These are phyloP conservation scores for Leptonema lineaticorne DNA, from an alignment of 1,140 invertebrate species.

Conservation along the genomic window DNA sequence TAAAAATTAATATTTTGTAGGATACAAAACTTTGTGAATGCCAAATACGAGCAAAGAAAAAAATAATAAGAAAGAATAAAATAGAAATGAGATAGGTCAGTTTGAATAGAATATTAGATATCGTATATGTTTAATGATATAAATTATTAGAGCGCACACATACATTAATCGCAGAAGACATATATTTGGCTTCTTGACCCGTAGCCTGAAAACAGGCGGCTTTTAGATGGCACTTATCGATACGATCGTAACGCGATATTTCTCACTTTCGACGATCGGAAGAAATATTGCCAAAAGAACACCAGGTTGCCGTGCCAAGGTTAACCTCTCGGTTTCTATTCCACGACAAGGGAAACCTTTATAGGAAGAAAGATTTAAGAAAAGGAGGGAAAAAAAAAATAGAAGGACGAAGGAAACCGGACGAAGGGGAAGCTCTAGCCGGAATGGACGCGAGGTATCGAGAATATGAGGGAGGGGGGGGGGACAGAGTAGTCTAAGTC, in stretches of 20 bases:
- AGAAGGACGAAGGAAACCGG: slow-evolving; percentile 7
- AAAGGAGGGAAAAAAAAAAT: too few relatives aligned
- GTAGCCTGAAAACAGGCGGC: background rate
- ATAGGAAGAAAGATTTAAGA: too few relatives aligned
- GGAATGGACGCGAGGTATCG: background rate
- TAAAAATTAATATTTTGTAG: too few relatives aligned
- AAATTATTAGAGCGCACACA: too few relatives aligned
- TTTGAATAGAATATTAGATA: too few relatives aligned
- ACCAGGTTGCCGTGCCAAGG: slow-evolving; percentile 23
- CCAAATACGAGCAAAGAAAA: too few relatives aligned
- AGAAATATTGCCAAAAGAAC: slow-evolving; percentile 11
- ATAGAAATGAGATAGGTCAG: too few relatives aligned
- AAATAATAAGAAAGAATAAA: too few relatives aligned
- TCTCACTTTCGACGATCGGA: slow-evolving; percentile 8
- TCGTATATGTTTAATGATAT: too few relatives aligned
- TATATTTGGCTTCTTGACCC: background rate
- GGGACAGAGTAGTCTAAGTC: too few relatives aligned
- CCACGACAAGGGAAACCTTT: background rate
- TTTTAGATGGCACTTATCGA: background rate
- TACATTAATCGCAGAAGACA: background rate
- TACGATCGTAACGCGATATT: slow-evolving; percentile 11
- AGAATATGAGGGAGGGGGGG: too few relatives aligned
- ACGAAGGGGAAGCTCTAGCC: background rate
- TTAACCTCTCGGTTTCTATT: background rate
- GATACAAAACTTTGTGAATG: too few relatives aligned